Percentiles rank a stretch among this genome's conserved stretches.
Evolutionary conservation across 2,797 vertebrate genomes (phyloP).

Genomic region (Microtus obscurus): DNA sequence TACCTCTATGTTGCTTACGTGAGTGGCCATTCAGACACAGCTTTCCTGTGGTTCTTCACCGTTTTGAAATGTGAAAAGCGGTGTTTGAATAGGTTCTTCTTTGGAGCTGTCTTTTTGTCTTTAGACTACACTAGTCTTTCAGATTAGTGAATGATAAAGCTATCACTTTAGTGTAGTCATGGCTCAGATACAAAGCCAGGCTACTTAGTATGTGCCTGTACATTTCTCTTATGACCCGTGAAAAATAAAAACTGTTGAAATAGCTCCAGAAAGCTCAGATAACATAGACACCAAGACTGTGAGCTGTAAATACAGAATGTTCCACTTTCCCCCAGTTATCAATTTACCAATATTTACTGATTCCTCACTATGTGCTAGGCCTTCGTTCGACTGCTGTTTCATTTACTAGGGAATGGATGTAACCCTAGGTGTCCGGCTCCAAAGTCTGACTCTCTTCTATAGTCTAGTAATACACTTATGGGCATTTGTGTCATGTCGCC

Average conservation of each 20-base stretch:
- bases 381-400: conserved; percentile 14
- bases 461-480: neutral
- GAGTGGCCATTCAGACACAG: neutral
- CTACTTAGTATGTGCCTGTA: neutral
- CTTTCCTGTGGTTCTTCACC: conserved; percentile 19
- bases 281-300: neutral
- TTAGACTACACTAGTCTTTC: conserved; percentile 19
- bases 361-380: neutral
- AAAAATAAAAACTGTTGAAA: conserved; percentile 20
- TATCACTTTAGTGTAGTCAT: conserved; percentile 14
- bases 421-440: neutral
- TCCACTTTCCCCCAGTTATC: neutral
- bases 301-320: neutral
- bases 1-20: conserved; percentile 18
- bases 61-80: conserved; percentile 48
- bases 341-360: conserved; percentile 13
- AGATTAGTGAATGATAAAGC: conserved; percentile 31
- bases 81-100: neutral
- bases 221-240: neutral
- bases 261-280: neutral
- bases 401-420: neutral
- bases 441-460: conserved; percentile 12
- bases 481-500: conserved; percentile 43
- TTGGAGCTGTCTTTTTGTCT: conserved; percentile 50
- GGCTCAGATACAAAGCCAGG: conserved; percentile 30